These are phyloP conservation scores for Chrysolina haemoptera DNA, from an alignment of 2,888 invertebrate genomes.

Conservation along the genomic window DNA sequence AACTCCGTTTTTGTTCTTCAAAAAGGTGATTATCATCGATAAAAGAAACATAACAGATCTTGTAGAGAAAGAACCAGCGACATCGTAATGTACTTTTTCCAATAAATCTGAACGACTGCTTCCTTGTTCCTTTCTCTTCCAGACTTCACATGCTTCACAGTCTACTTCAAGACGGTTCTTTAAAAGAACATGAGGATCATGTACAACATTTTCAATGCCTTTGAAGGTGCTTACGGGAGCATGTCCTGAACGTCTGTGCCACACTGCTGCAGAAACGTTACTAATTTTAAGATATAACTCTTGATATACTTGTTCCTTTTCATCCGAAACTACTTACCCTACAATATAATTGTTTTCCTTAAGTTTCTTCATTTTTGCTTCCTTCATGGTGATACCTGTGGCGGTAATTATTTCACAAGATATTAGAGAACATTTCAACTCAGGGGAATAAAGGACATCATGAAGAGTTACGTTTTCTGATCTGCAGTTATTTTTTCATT, in stretches of 20 bases:
- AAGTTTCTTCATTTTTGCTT: background rate
- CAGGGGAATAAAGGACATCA: background rate
- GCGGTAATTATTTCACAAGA: slow-evolving; percentile 1
- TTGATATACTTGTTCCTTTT: slow-evolving; percentile 9
- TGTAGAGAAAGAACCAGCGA: slow-evolving; percentile 5
- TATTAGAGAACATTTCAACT: slow-evolving; percentile 9
- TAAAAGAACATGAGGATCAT: slow-evolving; percentile 1
- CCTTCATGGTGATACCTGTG: slow-evolving; percentile 9
- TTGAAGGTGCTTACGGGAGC: slow-evolving; percentile 12
- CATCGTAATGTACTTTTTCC: slow-evolving; percentile 13
- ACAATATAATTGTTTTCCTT: background rate
- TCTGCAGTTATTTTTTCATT: no score
- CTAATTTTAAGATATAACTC: background rate
- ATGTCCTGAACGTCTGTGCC: slow-evolving; percentile 1
- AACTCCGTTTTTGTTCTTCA: slow-evolving; percentile 6
- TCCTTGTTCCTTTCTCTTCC: slow-evolving; percentile 6
- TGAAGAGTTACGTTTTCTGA: background rate
- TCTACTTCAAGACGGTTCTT: background rate
- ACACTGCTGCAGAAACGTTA: slow-evolving; percentile 5
- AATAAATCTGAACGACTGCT: slow-evolving; percentile 13
- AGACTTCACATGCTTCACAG: slow-evolving; percentile 14
- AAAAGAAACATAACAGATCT: slow-evolving; percentile 17
- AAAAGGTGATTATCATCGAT: background rate
- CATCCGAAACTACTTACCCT: background rate
- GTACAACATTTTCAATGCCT: slow-evolving; percentile 4